These are phyloP conservation scores for Manis pentadactyla DNA, from an alignment of 2,797 vertebrate species.

Conservation along the genomic window DNA sequence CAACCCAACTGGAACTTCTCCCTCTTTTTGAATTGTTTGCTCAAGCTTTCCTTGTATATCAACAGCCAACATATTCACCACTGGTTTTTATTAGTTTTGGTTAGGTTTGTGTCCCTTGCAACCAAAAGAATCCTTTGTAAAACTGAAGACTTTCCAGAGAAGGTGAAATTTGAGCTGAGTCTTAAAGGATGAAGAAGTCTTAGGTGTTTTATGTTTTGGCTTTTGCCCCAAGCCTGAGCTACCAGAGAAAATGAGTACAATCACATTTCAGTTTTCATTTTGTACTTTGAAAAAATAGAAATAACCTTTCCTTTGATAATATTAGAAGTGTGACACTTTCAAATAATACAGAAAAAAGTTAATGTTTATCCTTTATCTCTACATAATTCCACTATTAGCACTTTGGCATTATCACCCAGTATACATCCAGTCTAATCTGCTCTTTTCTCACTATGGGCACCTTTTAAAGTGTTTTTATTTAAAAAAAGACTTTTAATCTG, in stretches of 20 bases:
- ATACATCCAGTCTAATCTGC: background rate
- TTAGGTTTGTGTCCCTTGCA: background rate
- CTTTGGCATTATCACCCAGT: background rate
- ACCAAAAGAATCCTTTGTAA: slow-evolving; percentile 9
- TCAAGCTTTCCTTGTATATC: background rate
- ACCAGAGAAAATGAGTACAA: background rate
- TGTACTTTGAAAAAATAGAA: background rate
- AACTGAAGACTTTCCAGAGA: background rate
- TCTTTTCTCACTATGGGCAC: background rate
- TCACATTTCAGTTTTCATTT: background rate
- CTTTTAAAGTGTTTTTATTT: background rate
- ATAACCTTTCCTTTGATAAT: background rate
- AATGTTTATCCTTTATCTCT: background rate
- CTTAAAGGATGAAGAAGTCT: background rate
- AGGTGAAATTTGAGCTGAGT: background rate
- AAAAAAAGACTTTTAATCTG: background rate
- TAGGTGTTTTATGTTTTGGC: background rate
- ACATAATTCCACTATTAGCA: background rate
- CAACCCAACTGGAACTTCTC: background rate
- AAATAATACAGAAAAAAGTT: background rate
- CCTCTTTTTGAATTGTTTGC: background rate
- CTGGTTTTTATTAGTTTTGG: background rate
- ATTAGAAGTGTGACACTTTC: background rate
- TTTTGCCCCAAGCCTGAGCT: background rate
- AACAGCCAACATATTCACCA: background rate